Percentiles rank a stretch among this genome's conserved stretches.
These are phyloP conservation scores for Cerceris rybyensis DNA, from an alignment of 2,888 invertebrate genomes.

Conservation along the genomic window DNA sequence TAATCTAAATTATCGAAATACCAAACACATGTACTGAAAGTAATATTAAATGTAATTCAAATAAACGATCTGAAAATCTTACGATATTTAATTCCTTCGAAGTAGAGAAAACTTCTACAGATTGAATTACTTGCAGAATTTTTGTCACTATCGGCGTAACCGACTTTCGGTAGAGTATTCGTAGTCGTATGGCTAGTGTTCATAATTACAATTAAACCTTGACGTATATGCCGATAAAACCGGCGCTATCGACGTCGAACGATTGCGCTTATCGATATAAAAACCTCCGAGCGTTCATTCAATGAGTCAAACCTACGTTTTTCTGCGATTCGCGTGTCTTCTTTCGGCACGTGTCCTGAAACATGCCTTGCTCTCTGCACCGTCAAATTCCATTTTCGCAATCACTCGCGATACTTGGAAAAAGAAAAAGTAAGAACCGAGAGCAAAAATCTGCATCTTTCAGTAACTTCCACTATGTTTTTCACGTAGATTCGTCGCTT, in stretches of 20 bases:
- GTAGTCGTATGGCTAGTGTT: background rate
- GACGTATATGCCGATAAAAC: slow-evolving; percentile 33
- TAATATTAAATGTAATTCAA: too few relatives aligned
- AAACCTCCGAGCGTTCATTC: slow-evolving; percentile 18
- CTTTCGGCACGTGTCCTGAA: background rate
- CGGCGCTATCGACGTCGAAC: slow-evolving; percentile 38
- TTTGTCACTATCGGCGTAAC: background rate
- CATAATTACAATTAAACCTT: background rate
- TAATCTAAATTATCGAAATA: background rate
- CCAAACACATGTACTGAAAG: background rate
- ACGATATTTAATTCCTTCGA: background rate
- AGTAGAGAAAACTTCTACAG: background rate
- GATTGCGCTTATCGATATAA: slow-evolving; percentile 39
- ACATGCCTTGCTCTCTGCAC: background rate
- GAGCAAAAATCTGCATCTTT: too few relatives aligned
- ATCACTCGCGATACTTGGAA: background rate
- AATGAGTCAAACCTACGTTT: slow-evolving; percentile 38
- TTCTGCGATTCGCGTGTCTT: slow-evolving; percentile 1
- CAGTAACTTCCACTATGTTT: too few relatives aligned
- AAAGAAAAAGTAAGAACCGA: too few relatives aligned
- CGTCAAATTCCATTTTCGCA: background rate
- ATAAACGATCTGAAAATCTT: background rate
- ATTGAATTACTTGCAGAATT: background rate
- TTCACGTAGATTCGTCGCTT: too few relatives aligned
- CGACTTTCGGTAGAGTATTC: background rate